Conservation (phyloP, 2,113 vertebrate species). For the Cariama cristata region DNA sequence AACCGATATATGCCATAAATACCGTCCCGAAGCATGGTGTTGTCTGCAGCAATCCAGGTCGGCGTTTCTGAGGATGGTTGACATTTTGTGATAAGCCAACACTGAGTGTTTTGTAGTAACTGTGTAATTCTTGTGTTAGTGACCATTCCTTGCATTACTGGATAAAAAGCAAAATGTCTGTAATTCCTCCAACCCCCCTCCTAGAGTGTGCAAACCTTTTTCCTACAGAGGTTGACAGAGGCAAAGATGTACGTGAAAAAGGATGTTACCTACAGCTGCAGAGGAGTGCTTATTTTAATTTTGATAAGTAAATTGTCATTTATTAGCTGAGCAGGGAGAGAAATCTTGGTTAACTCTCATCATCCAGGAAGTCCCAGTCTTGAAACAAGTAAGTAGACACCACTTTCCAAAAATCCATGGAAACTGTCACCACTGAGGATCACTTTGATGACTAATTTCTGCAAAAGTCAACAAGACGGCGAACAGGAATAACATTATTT, state of each 20-base stretch:
- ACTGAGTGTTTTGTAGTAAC: neutral
- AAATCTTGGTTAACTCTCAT: neutral
- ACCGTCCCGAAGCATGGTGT: rapidly evolving
- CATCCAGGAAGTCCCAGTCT: neutral
- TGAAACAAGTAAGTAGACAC: neutral
- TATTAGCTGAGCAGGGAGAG: neutral
- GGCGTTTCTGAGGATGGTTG: neutral
- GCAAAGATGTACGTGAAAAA: neutral
- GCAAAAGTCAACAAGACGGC: neutral
- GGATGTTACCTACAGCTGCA: neutral
- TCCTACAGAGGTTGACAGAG: neutral
- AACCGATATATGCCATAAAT: neutral
- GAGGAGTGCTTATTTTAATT: neutral
- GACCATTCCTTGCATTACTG: neutral
- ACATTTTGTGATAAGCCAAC: neutral
- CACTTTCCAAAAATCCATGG: neutral
- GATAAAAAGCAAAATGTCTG: neutral
- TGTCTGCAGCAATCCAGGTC: neutral
- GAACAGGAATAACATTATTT: neutral
- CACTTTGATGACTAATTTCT: neutral
- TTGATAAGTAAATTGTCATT: neutral
- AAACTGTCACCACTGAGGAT: neutral
- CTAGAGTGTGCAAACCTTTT: neutral
- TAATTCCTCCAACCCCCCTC: neutral
- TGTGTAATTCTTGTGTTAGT: neutral